Evolutionary conservation across 2,888 invertebrate genomes (phyloP), one percentile per base, ranked within the genome.

Genomic region (Temnothorax rugatulus): DNA sequence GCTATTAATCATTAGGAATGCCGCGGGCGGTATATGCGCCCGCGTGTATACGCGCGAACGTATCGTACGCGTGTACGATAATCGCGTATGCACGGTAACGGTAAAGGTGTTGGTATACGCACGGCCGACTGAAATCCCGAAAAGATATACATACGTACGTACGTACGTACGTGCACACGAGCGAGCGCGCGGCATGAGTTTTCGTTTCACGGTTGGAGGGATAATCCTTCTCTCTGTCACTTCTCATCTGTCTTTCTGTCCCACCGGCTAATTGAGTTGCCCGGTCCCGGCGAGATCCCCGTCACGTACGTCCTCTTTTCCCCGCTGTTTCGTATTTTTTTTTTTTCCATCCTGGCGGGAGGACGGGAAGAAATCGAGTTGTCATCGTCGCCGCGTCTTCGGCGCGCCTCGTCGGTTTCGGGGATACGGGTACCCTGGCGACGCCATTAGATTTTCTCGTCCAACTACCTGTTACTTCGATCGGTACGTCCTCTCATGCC

Each of bases 1-100:
- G 89, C 92, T 93, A 94, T 94, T 94, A 94, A 94, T 94, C 94
- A 94, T 90, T 88, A 93, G 93, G 87, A 92, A 92, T 89, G 91
- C 91, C 90, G 88, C 89, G 88, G 88, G 75, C 71, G 63, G 54
- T 29, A 57, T 50, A 34, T 38, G 7, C 7, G 7, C 34, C 18
- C 50, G 57, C 73, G 79, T 18, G 57, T 38, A 34, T 34, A 34
- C 34, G 61, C 64, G 34, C 54, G 50, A n/a, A 57, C 9, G 9
- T 29, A 52, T 29, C 21, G 29, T 44, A 21, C 38, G 57, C 73
- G 79, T 21, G 57, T 38, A 34, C 47, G 41, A 44, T 44, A 66
- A 21, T 82, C 54, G 82, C 59, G 63, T 81, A 63, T 77, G 50
- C 21, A 68, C 54, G 52, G 90, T 93, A 94, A 94, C 94, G 94